Conservation (phyloP, 2,888 invertebrate species). For the Netelia melanura region DNA sequence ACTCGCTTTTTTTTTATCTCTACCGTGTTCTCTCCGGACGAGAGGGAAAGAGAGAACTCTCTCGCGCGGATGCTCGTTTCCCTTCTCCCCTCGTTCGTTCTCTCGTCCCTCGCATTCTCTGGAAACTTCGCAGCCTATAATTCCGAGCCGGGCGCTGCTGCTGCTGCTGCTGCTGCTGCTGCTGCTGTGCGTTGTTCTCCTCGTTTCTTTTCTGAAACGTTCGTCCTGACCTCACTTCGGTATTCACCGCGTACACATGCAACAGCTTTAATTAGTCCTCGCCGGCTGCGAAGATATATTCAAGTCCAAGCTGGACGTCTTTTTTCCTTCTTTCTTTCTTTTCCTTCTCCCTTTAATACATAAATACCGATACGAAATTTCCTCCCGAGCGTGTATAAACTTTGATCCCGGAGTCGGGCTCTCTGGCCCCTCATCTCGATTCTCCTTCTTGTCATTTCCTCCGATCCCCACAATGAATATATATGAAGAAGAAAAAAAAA, state of each 20-base stretch:
- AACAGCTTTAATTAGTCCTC: conserved; percentile 49
- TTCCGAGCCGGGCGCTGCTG: conserved; percentile 31
- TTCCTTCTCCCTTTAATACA: conserved; percentile 20
- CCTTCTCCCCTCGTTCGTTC: conserved; percentile 16
- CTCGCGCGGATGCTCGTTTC: conserved; percentile 55
- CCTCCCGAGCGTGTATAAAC: not conserved
- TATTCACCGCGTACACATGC: conserved; percentile 48
- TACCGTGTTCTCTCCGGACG: not conserved
- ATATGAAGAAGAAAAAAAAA: conserved; percentile 4
- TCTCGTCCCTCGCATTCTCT: conserved; percentile 43
- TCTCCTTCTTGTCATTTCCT: conserved; percentile 54
- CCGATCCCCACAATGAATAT: conserved; percentile 11
- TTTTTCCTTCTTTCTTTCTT: conserved; percentile 36
- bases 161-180: conserved; percentile 22
- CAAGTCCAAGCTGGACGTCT: conserved; percentile 40
- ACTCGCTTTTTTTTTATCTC: conserved; percentile 14
- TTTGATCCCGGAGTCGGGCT: conserved; percentile 43
- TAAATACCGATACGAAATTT: conserved; percentile 1
- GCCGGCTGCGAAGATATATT: conserved; percentile 24
- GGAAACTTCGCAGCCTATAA: conserved; percentile 53
- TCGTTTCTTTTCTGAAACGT: conserved; percentile 9
- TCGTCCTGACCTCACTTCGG: conserved; percentile 59
- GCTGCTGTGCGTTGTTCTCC: not conserved
- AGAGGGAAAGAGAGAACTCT: conserved; percentile 30
- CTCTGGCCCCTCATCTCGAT: conserved; percentile 39